Base-by-base conservation (phyloP, 2,113 vertebrate species). In the Chiloscyllium plagiosum region DNA sequence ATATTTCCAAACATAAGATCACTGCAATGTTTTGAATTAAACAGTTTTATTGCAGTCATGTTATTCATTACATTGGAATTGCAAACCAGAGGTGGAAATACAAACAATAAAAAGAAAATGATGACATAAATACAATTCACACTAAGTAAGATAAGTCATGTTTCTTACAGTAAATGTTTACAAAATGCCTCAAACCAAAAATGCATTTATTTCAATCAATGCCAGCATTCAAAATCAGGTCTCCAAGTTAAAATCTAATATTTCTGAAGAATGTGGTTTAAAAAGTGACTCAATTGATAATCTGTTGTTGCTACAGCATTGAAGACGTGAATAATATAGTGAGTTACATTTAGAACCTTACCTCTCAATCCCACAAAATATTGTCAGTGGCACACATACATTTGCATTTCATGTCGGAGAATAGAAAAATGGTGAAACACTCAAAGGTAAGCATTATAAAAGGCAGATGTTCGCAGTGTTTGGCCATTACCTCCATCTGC, bases 191-290 rank as follows among this genome's bases (percentile, higher is more conserved):
- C 17, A 15, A 90, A 7, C 66, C 92, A 42, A 70, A n/a, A 70
- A 94, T 47, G 92, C 42, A 33, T 65, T 94, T 22, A 66, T 69
- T 37, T 69, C 65, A 94, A n/a, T 22, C n/a, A 69, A 94, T 68
- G 92, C 61, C 56, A 66, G 22, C 26, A 19, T 94, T 70, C 92
- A 69, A 94, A 94, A 94, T 94, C 92, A 94, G 92, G 66, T 69
- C 66, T 42, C 92, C 24, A 68, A 94, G 47, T 61, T 56, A 56
- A 89, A 47, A 90, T 65, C 29, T 56, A 90, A 52, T 52, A 61
- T 90, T 90, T 61, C 26, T 26, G 47, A 20, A 89, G 86, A 50
- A 52, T 29, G 15, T 87, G 47, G 26, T 50, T 37, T 52, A 87
- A 87, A 85, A 52, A 29, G 50, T 19, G 26, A 24, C 85, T 87